These are phyloP conservation scores for Drosophila mayri DNA, from an alignment of 1,140 invertebrate genomes.

Conservation along the genomic window DNA sequence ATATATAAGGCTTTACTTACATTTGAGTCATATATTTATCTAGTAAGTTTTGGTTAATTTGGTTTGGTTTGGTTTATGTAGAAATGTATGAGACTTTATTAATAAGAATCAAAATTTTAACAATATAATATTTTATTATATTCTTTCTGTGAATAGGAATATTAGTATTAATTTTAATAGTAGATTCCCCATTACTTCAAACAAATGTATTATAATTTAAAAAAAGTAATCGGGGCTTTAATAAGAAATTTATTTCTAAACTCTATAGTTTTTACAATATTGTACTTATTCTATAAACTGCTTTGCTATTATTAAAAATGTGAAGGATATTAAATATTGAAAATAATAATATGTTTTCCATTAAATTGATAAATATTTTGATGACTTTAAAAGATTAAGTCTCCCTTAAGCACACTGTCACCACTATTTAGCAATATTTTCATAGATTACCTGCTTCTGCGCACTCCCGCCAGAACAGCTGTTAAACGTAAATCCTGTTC, in stretches of 20 bases:
- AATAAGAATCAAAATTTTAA: too few relatives aligned
- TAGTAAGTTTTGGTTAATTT: too few relatives aligned
- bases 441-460: conserved; percentile 41
- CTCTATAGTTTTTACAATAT: not conserved
- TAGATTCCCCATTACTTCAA: too few relatives aligned
- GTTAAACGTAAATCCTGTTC: conserved; percentile 7
- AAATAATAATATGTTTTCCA: not conserved
- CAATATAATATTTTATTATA: too few relatives aligned
- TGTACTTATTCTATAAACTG: not conserved
- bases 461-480: conserved; percentile 40
- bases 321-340: not conserved
- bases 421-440: conserved; percentile 55
- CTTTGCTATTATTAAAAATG: not conserved
- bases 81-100: too few relatives aligned
- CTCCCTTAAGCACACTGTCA: not conserved
- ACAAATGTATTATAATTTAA: too few relatives aligned
- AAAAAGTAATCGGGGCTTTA: not conserved
- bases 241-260: not conserved
- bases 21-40: too few relatives aligned
- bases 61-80: too few relatives aligned
- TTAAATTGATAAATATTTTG: not conserved
- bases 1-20: too few relatives aligned
- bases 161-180: too few relatives aligned
- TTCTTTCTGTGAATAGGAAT: too few relatives aligned
- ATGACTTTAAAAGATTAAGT: not conserved